Conservation (phyloP, 2,797 vertebrate species). For the Pteropus rufus region DNA sequence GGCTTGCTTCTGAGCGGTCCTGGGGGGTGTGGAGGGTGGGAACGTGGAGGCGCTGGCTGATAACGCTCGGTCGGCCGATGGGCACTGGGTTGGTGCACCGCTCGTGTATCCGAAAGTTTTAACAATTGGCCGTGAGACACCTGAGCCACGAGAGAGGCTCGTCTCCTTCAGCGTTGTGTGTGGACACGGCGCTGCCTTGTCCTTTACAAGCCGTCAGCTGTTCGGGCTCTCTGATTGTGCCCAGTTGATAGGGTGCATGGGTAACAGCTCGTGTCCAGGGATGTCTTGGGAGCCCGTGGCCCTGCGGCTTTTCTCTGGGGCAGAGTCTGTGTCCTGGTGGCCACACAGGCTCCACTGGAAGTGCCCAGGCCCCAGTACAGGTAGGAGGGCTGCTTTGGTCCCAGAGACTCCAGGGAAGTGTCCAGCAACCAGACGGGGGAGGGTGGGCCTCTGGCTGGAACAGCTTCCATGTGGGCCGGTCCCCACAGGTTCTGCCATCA, state of each 20-base stretch:
- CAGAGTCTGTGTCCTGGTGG: background rate
- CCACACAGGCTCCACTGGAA: no score
- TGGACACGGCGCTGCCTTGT: background rate
- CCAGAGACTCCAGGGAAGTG: background rate
- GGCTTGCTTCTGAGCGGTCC: no score
- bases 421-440: background rate
- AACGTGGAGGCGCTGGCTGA: accelerated
- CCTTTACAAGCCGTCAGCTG: background rate
- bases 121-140: background rate
- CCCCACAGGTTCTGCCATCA: background rate
- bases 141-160: background rate
- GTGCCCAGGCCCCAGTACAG: background rate
- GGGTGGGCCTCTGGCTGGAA: accelerated
- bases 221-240: background rate
- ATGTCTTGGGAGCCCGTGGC: accelerated
- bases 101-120: background rate
- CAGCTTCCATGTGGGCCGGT: background rate
- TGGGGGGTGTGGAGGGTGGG: background rate
- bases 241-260: accelerated
- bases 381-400: no score
- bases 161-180: accelerated
- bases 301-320: background rate
- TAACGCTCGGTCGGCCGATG: no score
- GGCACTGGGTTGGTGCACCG: no score
- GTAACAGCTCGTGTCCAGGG: background rate